These are phyloP conservation scores for Erynnis tages DNA, from an alignment of 2,888 invertebrate species.

Conservation along the genomic window DNA sequence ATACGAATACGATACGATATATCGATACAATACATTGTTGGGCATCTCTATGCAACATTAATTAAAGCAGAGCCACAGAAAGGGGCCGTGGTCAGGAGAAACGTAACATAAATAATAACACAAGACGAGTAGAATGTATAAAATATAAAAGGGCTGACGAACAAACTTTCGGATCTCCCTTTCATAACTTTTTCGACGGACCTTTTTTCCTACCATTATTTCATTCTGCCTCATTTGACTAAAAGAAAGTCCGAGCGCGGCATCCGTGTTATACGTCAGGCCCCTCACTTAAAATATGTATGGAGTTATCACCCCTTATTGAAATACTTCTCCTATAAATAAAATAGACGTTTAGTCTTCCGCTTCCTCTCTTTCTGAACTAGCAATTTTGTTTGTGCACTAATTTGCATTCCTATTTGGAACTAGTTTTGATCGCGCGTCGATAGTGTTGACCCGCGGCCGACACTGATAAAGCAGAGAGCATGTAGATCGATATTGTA, in stretches of 20 bases:
- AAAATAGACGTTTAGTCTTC: slow-evolving; percentile 27
- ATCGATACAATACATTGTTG: too few relatives aligned
- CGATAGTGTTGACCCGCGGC: slow-evolving; percentile 11
- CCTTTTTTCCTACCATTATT: slow-evolving; percentile 74
- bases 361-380: background rate
- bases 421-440: slow-evolving; percentile 14
- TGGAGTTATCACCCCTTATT: slow-evolving; percentile 49
- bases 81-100: slow-evolving; percentile 65
- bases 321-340: slow-evolving; percentile 31
- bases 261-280: slow-evolving; percentile 60
- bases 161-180: slow-evolving; percentile 71
- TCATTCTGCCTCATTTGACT: slow-evolving; percentile 77
- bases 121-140: slow-evolving; percentile 61
- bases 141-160: slow-evolving; percentile 61
- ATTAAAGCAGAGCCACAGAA: slow-evolving; percentile 69
- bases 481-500: too few relatives aligned
- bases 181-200: slow-evolving; percentile 72
- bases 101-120: slow-evolving; percentile 75
- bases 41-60: too few relatives aligned
- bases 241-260: slow-evolving; percentile 70
- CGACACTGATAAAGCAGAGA: too few relatives aligned
- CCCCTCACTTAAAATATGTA: slow-evolving; percentile 73
- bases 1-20: too few relatives aligned
- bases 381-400: slow-evolving; percentile 2
- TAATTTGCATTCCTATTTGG: slow-evolving; percentile 7